Evolutionary conservation across 1,140 invertebrate genomes (phyloP).

Genomic region (Thalassaphorura encarpata): DNA sequence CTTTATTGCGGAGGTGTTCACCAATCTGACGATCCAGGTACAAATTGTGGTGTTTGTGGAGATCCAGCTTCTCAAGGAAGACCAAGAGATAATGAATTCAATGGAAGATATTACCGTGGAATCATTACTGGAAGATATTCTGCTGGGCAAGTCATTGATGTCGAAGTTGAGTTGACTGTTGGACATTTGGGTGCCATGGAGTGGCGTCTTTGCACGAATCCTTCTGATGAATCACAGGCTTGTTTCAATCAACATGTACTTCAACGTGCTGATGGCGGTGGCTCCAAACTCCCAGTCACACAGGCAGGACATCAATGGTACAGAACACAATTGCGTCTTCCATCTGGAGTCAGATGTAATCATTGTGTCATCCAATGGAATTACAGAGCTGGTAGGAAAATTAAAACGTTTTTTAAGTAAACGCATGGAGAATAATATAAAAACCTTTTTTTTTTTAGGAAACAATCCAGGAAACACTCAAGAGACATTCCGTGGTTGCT

Average conservation of each 20-base stretch:
- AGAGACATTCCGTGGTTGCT: too few species aligned
- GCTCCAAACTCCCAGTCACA: conserved; percentile 31
- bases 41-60: neutral
- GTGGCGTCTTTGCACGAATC: conserved; percentile 58
- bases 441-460: too few species aligned
- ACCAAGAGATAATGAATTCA: neutral
- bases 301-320: neutral
- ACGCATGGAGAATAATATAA: too few species aligned
- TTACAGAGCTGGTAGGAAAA: conserved; percentile 25
- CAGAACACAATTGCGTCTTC: conserved; percentile 34
- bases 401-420: too few species aligned
- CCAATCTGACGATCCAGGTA: too few species aligned
- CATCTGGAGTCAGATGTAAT: conserved; percentile 33
- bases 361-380: conserved; percentile 39
- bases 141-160: conserved; percentile 42
- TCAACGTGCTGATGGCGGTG: conserved; percentile 40
- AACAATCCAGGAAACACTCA: too few species aligned
- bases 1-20: neutral
- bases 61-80: neutral
- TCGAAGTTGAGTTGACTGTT: conserved; percentile 64
- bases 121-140: neutral
- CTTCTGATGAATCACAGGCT: conserved; percentile 46
- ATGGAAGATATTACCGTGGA: neutral
- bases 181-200: conserved; percentile 62
- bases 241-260: conserved; percentile 53